Conservation (phyloP, 2,797 vertebrate species). For the Taeniopygia guttata region DNA sequence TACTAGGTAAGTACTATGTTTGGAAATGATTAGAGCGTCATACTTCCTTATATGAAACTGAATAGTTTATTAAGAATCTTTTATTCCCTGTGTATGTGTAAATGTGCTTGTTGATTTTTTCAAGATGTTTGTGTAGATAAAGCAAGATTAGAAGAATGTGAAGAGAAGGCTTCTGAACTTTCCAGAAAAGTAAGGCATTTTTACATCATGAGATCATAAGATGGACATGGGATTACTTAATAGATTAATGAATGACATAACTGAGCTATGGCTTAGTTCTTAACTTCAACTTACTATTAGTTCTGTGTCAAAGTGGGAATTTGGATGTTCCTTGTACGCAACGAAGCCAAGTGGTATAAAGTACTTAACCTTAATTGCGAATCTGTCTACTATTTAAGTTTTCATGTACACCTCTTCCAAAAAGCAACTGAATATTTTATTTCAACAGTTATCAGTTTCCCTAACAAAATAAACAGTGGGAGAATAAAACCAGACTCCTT, state of each 20-base stretch:
- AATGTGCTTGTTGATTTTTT: slow-evolving; percentile 56
- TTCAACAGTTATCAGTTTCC: not conserved
- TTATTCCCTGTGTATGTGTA: not conserved
- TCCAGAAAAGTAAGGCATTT: slow-evolving; percentile 84
- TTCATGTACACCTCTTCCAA: not conserved
- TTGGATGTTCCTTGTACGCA: not conserved
- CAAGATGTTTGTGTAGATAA: slow-evolving; percentile 90
- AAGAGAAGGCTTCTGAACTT: slow-evolving; percentile 86
- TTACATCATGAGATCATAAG: not conserved
- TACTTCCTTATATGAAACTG: not conserved
- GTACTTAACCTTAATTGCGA: not conserved
- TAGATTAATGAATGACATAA: not conserved
- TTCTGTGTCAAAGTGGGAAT: not conserved
- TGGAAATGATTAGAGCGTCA: not conserved
- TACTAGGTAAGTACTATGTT: slow-evolving; percentile 82
- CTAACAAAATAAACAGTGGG: not conserved
- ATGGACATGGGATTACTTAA: not conserved
- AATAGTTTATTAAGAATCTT: not conserved
- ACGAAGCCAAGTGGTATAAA: not conserved
- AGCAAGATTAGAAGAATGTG: slow-evolving; percentile 86
- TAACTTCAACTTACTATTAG: not conserved
- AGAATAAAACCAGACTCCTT: not conserved
- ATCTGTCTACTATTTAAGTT: not conserved
- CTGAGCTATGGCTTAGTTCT: not conserved
- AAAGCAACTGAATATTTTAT: not conserved